These are phyloP conservation scores for Isurus oxyrinchus DNA, from an alignment of 2,113 vertebrate species.

Conservation along the genomic window DNA sequence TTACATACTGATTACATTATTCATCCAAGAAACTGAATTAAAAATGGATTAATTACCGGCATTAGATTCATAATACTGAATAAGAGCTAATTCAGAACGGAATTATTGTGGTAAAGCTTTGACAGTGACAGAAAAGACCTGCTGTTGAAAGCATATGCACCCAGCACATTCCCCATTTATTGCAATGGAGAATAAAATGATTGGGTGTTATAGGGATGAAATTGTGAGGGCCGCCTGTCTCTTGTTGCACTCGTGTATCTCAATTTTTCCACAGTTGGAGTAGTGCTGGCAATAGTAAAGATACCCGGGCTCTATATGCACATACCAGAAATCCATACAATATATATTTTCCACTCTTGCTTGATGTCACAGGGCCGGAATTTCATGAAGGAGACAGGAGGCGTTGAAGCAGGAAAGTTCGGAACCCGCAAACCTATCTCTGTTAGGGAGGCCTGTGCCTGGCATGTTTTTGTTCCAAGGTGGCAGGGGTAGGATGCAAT, in stretches of 20 bases:
- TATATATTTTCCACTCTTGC: background rate
- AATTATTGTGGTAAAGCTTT: background rate
- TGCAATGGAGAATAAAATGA: background rate
- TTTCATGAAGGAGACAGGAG: too few species aligned
- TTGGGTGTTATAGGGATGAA: background rate
- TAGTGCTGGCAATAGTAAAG: background rate
- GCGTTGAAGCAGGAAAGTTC: too few species aligned
- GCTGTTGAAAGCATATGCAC: background rate
- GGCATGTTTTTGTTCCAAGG: too few species aligned
- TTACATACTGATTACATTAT: conserved; percentile 19
- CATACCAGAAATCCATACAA: background rate
- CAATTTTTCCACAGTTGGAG: background rate
- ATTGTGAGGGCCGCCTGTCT: background rate
- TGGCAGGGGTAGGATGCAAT: too few species aligned
- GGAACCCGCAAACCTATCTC: too few species aligned
- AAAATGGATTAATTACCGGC: conserved; percentile 6
- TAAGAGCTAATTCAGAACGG: background rate
- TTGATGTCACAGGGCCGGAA: background rate
- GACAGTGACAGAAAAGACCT: background rate
- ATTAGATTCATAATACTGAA: background rate
- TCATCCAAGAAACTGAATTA: conserved; percentile 18
- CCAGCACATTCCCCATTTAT: background rate
- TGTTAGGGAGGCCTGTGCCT: too few species aligned
- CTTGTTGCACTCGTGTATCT: background rate
- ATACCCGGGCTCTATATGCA: background rate